Base-by-base conservation (phyloP, 2,797 vertebrate genomes). In the Falco peregrinus region DNA sequence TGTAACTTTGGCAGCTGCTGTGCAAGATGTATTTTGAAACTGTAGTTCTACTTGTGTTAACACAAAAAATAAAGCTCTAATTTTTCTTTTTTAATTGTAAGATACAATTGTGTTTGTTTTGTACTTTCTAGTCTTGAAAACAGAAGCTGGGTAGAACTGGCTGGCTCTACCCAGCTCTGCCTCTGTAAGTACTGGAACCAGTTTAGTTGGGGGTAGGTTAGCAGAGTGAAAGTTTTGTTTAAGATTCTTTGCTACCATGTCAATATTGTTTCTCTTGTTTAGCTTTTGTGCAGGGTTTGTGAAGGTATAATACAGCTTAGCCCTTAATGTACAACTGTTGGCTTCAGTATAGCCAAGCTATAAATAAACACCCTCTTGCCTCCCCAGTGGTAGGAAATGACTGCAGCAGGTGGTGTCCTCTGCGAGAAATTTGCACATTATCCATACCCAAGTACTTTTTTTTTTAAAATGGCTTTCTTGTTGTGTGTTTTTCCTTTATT, bases 361-460 rank as follows among this genome's bases (percentile, higher is more conserved):
- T 95, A 95, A 97, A 96, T 96, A 96, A 81, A 11, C 15, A 26
- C 33, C 57, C 68, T 54, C 29, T 94, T 65, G 50, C 87, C 73
- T 77, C 51, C 68, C 56, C 54, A 71, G 73, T 71, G 71, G 71
- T 56, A 89, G 92, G 92, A 96, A 89, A 71, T 95, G 96, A 96
- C 75, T 92, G 93, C 81, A 86, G 90, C 96, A 97, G 95, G 94
- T 97, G 93, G 5, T 96, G 96, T 83, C 68, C 89, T 95, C 63
- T 59, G 51, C 54, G 91, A 80, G 75, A 91, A 93, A 69, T 84
- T 56, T 85, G 57, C 50, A 33, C 65, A 3, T 67, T 87, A 69
- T 74, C 87, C 29, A 31, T 73, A 71, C 54, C 24, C 39, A 61
- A 75, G 59, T 57, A 31, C 51, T 67, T 76, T 59, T 47, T 76